Base-by-base conservation (phyloP, 2,888 invertebrate genomes). In the Drosophila picticornis region DNA sequence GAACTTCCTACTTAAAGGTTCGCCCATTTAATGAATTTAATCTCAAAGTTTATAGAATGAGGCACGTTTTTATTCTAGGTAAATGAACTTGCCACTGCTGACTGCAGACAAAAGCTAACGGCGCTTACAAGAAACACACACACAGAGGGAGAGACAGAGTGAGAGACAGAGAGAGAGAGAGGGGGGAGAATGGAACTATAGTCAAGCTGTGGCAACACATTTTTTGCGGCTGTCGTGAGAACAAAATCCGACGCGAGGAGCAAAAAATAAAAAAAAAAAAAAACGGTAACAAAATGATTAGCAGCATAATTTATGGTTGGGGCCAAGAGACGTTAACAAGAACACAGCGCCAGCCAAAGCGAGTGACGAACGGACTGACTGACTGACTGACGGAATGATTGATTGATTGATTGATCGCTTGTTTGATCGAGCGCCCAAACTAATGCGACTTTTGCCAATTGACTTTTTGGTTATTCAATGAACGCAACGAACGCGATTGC, bases 281-380 rank as follows among this genome's bases (percentile, higher is more conserved):
- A 90, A 86, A 86, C 88, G 90, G 90, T 86, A 86, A 85, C 85
- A 83, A 85, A 85, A 77, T 80, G 85, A 87, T 85, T 88, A 90
- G 79, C 76, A 72, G 77, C 83, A 80, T 80, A 80, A 84, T 85
- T 90, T 90, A 84, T 84, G 88, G 85, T 66, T 80, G 36, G 69
- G 68, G 72, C 55, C 55, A 67, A 75, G 66, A 75, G 72, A 77
- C 77, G 63, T 65, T 81, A 81, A 79, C 77, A 77, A 79, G 81
- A 69, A 67, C 66, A 58, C 2, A 48, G 36, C 51, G 50, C 38
- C 65, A 57, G 22, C 6, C 46, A 53, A 62, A 55, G 2, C 29
- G 25, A 52, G 57, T 46, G 38, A 57, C 57, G 13, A 29, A 40
- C 29, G 64, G 79, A 78, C 29, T 63, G 38, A 59, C 58, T 53